Percentiles rank a stretch among this genome's conserved stretches.
Evolutionary conservation across 1,140 invertebrate genomes (phyloP).

Genomic region (Platorchestia sp.): DNA sequence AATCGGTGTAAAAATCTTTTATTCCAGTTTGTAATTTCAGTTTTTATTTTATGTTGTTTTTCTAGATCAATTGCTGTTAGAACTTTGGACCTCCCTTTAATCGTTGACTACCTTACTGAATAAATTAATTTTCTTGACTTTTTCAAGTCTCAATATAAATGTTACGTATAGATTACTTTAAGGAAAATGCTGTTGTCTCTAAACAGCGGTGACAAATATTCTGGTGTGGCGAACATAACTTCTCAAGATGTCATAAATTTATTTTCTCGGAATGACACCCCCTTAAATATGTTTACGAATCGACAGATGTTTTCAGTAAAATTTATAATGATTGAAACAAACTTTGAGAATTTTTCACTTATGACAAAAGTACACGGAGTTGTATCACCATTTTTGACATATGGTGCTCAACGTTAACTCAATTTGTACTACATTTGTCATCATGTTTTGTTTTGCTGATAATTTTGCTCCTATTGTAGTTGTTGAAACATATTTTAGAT

Average conservation of each 20-base stretch:
- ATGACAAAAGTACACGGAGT: background rate
- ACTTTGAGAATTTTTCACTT: background rate
- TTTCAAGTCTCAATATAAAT: background rate
- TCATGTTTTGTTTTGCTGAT: background rate
- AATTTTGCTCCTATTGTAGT: background rate
- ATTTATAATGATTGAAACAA: background rate
- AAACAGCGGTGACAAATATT: background rate
- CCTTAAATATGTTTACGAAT: background rate
- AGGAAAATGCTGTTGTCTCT: background rate
- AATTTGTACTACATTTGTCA: background rate
- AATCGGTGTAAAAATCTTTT: background rate
- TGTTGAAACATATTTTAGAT: background rate
- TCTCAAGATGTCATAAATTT: background rate
- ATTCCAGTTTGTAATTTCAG: background rate
- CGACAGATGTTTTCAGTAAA: background rate
- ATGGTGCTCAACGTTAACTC: background rate
- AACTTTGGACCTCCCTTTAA: background rate
- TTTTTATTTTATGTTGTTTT: background rate
- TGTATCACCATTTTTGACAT: background rate
- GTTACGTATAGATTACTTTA: conserved; percentile 1
- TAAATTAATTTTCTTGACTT: background rate
- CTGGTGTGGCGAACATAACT: background rate
- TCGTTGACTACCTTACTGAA: background rate
- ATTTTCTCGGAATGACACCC: background rate
- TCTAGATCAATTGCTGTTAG: background rate